Base-by-base conservation (phyloP, 2,888 invertebrate genomes). In the Agrochola lota region DNA sequence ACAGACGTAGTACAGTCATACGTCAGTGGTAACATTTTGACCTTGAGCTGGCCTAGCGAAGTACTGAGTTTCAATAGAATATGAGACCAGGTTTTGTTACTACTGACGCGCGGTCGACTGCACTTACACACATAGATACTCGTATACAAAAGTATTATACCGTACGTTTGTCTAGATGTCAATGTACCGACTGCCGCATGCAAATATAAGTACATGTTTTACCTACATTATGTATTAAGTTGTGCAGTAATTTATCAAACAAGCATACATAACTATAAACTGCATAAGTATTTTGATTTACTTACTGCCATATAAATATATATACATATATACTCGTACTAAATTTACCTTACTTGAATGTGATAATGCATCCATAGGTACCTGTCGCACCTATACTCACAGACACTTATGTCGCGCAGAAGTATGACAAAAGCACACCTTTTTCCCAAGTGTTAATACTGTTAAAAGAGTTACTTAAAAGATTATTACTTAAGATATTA, bases 81-180 rank as follows among this genome's bases (percentile, higher is more conserved):
- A 23, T 35, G 20, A 9, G 20, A 17, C 17, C 59, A 57, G 23
- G 68, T 35, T 35, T 23, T 30, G 9, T 15, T n/a, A 35, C 3
- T 6, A 17, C 5, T 9, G n/a, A 30, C 49, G 12, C 20, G 20
- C 12, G n/a, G n/a, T 57, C 17, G 23, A n/a, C 57, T 35, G 3
- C 7, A 43, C 26, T 57, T 52, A 49, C 35, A 17, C 30, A 35
- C n/a, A 26, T 23, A 52, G 1, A n/a, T 71, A n/a, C n/a, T n/a
- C n/a, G n/a, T 46, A 15, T 46, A 26, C 23, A 17, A 63, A 26
- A 30, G 60, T 20, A 78, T 60, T 40, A 40, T 57, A 68, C 7
- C 7, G 30, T 52, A 1, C 17, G 46, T 64, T 43, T 40, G 26
- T 52, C 30, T 81, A 74, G 49, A 64, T 81, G 81, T 52, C 64